Conservation (phyloP, 2,113 vertebrate genomes). For the Natator depressus region DNA sequence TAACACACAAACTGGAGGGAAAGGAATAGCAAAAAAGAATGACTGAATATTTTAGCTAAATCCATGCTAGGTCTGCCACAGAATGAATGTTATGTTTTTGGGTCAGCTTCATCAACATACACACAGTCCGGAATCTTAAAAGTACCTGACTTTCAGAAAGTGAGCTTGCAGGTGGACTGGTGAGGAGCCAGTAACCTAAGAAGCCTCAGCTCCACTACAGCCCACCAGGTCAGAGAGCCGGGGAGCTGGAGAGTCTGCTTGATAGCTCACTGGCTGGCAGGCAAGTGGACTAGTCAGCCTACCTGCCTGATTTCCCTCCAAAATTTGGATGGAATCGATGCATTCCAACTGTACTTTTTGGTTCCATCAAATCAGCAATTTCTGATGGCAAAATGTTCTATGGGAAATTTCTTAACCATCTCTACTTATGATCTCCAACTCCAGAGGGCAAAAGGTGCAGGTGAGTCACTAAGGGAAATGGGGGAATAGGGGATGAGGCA, state of each 20-base stretch:
- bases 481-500: background rate
- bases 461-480: background rate
- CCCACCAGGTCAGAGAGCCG: background rate
- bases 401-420: too few species aligned
- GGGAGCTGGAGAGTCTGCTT: background rate
- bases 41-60: background rate
- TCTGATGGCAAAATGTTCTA: background rate
- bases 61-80: background rate
- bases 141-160: background rate
- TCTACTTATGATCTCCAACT: too few species aligned
- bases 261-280: background rate
- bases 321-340: background rate
- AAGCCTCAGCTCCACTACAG: background rate
- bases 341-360: background rate
- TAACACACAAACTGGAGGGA: background rate
- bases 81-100: background rate
- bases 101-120: background rate
- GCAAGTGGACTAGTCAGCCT: background rate
- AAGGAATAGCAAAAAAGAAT: background rate
- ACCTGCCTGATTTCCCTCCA: background rate
- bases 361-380: background rate
- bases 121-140: accelerated
- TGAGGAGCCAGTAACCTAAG: background rate
- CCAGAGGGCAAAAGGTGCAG: background rate
- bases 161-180: accelerated